Evolutionary conservation across 2,888 invertebrate species (phyloP).

Genomic region (Malthinus flaveolus): DNA sequence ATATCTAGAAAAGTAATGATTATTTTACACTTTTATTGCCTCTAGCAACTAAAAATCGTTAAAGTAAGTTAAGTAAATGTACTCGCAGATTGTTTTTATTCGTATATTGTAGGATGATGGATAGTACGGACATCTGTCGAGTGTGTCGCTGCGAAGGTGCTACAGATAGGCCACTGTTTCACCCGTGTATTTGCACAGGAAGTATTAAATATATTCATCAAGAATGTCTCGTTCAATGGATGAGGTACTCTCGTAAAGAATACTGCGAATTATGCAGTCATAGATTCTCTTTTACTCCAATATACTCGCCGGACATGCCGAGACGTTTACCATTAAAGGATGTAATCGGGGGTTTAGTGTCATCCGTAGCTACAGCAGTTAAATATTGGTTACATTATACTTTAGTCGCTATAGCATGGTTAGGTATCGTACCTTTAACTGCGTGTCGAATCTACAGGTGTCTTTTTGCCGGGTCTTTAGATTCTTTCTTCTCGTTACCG

Average conservation of each 20-base stretch:
- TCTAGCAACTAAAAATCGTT: no score
- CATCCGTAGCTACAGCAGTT: slow-evolving; percentile 88
- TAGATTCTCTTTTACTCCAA: slow-evolving; percentile 96
- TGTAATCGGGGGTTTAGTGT: slow-evolving; percentile 85
- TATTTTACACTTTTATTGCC: no score
- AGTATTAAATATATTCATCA: slow-evolving; percentile 99
- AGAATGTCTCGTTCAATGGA: slow-evolving; percentile 98
- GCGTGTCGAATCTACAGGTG: slow-evolving; percentile 95
- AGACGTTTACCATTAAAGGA: slow-evolving; percentile 90
- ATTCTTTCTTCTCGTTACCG: slow-evolving; percentile 82
- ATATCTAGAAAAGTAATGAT: no score
- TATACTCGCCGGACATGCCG: slow-evolving; percentile 99
- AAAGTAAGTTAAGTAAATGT: slow-evolving; percentile 52
- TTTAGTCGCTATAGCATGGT: slow-evolving; percentile 95
- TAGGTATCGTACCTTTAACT: slow-evolving; percentile 93
- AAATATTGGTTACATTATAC: slow-evolving; percentile 98
- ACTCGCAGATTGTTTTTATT: slow-evolving; percentile 34
- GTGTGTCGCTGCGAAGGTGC: slow-evolving; percentile 96
- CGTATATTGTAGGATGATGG: no score
- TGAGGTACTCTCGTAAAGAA: slow-evolving; percentile 97
- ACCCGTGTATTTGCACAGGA: slow-evolving; percentile 98
- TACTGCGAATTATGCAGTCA: slow-evolving; percentile 98
- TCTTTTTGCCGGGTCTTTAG: slow-evolving; percentile 88
- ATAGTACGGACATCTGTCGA: slow-evolving; percentile 89
- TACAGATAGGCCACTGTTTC: slow-evolving; percentile 90